A percentile compares a stretch with the other conserved stretches of the same genome.
Evolutionary conservation across 1,140 invertebrate species (phyloP).

Genomic region (Atta cephalotes): DNA sequence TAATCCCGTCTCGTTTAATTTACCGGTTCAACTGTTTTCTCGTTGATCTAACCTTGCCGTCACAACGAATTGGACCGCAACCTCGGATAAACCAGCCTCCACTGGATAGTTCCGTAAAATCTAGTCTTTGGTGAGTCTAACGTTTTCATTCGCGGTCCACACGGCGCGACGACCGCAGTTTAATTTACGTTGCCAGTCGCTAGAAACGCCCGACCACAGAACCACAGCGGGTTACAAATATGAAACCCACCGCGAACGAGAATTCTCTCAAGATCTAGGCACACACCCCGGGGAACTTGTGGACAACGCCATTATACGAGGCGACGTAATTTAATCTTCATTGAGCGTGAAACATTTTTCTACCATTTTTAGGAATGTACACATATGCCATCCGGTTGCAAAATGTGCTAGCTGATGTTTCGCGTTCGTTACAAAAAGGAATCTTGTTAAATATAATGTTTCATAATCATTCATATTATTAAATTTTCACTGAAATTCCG

Average conservation of each 20-base stretch:
- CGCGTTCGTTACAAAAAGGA: neutral
- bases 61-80: conserved; percentile 59
- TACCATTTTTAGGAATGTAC: conserved; percentile 15
- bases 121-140: conserved; percentile 44
- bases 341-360: conserved; percentile 36
- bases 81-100: neutral
- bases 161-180: conserved; percentile 69
- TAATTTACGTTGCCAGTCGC: conserved; percentile 72
- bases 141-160: conserved; percentile 72
- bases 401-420: neutral
- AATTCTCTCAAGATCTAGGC: conserved; percentile 62
- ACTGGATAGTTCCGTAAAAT: conserved; percentile 46
- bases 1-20: neutral
- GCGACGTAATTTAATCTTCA: conserved; percentile 57
- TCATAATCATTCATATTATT: conserved; percentile 7
- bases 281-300: conserved; percentile 20
- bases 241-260: conserved; percentile 56
- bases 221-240: conserved; percentile 59
- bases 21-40: neutral
- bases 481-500: neutral
- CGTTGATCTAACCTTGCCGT: conserved; percentile 35
- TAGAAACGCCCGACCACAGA: conserved; percentile 61
- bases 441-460: conserved; percentile 22
- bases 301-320: conserved; percentile 36
- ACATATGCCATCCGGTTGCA: neutral